Conservation (phyloP, 2,888 invertebrate genomes). For the Craniophora ligustri region DNA sequence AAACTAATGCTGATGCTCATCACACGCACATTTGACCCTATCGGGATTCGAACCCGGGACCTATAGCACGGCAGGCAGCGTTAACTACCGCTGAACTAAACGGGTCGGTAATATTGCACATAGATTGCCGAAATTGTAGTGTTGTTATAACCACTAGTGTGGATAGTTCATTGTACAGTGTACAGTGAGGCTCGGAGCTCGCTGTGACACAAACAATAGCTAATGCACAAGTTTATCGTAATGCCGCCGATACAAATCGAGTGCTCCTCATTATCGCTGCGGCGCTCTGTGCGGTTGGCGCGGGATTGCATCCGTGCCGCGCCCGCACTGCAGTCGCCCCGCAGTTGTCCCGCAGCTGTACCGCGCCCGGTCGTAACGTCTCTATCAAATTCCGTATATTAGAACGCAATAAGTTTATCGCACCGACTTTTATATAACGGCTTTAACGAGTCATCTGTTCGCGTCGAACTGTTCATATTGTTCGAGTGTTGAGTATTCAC, state of each 20-base stretch:
- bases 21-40: no score
- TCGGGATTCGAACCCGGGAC: no score
- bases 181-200: not conserved
- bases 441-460: not conserved
- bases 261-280: constrained; percentile 18
- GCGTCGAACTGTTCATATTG: not conserved
- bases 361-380: not conserved
- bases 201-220: constrained; percentile 6
- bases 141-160: not conserved
- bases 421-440: not conserved
- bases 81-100: no score
- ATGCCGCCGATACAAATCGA: not conserved
- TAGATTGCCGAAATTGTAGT: not conserved
- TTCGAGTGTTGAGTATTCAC: no score
- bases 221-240: not conserved
- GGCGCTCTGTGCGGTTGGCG: constrained; percentile 8
- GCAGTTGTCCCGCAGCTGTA: not conserved
- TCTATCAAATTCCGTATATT: constrained; percentile 8
- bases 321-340: not conserved
- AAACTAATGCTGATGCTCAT: no score
- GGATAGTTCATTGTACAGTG: not conserved
- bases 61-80: no score
- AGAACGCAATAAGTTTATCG: not conserved
- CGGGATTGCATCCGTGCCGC: constrained; percentile 8
- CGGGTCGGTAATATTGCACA: no score